Evolutionary conservation across 37 sponge, comb jelly and placozoan genomes (phyloP).

Genomic region (Aphrocallistes beatrix): DNA sequence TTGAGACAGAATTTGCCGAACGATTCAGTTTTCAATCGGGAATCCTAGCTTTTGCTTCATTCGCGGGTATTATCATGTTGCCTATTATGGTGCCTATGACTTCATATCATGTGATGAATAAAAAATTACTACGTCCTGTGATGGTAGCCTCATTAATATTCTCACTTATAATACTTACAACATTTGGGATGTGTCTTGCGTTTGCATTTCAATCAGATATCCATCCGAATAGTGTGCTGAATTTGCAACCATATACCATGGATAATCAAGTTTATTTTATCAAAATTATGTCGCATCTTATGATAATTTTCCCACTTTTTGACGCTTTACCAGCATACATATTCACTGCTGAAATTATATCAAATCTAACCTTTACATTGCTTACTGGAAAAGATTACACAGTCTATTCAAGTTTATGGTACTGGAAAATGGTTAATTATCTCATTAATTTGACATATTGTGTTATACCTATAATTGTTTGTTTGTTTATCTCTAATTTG

Average conservation of each 20-base stretch:
- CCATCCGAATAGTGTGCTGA: not conserved
- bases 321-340: not conserved
- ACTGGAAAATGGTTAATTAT: not conserved
- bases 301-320: not conserved
- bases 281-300: not conserved
- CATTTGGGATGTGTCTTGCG: not conserved
- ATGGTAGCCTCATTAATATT: not conserved
- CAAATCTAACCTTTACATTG: not conserved
- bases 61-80: not conserved
- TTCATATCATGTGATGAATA: not conserved
- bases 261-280: not conserved
- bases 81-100: not conserved
- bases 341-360: not conserved
- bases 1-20: not conserved
- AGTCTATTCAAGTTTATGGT: not conserved
- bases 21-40: not conserved
- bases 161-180: not conserved
- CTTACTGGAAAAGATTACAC: not conserved
- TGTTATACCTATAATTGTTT: not conserved
- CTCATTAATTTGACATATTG: not conserved
- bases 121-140: not conserved
- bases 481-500: not conserved
- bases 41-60: not conserved
- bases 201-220: not conserved
- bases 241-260: not conserved